phyloP scores from a whole-genome alignment of 2,888 invertebrate genomes.

The Synanthedon formicaeformis region DNA sequence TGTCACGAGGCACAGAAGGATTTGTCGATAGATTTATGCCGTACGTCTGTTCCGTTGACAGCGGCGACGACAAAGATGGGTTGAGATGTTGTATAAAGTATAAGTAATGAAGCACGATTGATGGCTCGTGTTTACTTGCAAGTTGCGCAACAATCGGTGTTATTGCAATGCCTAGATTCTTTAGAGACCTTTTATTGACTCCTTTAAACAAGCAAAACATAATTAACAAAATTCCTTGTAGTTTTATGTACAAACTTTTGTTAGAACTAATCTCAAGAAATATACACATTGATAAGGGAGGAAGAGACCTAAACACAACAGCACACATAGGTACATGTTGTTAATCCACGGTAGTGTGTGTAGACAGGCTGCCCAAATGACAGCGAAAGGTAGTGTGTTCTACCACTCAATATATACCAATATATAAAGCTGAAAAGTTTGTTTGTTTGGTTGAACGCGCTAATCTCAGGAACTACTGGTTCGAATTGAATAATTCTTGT shows the following conservation, averaged over 20 bases:
- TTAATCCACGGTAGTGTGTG: too few relatives aligned
- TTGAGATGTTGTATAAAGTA: conserved; percentile 13
- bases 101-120: conserved; percentile 23
- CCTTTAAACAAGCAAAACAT: background rate
- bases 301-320: too few relatives aligned
- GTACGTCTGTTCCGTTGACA: conserved; percentile 31
- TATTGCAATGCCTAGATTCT: background rate
- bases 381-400: too few relatives aligned
- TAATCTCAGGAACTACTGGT: too few relatives aligned
- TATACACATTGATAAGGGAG: too few relatives aligned
- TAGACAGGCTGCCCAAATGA: too few relatives aligned
- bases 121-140: conserved; percentile 8
- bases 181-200: background rate
- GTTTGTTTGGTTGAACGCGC: too few relatives aligned
- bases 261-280: background rate
- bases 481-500: too few relatives aligned
- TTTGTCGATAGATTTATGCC: conserved; percentile 36
- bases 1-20: conserved; percentile 41
- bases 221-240: background rate
- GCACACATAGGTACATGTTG: too few relatives aligned
- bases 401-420: too few relatives aligned
- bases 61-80: conserved; percentile 24
- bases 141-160: conserved; percentile 4
- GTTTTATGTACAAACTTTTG: background rate
- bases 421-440: too few relatives aligned